A percentile compares a stretch with the other conserved stretches of the same genome.
phyloP scores from a whole-genome alignment of 2,888 invertebrate species.

The Agriotes lineatus region DNA sequence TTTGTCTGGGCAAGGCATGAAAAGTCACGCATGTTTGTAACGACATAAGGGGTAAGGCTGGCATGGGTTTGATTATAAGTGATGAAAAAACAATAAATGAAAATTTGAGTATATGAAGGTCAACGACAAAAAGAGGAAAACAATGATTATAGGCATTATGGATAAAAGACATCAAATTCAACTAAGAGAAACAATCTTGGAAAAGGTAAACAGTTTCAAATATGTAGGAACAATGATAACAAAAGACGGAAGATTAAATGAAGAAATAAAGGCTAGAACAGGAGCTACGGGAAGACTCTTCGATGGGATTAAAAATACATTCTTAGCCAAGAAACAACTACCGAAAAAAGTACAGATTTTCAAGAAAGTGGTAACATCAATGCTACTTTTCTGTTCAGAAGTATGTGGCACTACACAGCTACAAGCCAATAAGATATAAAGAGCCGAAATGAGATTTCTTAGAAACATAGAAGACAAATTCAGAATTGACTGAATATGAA shows the following conservation, averaged over 20 bases:
- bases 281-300: neutral
- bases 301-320: too few relatives aligned
- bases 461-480: too few relatives aligned
- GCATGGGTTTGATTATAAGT: too few relatives aligned
- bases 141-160: neutral
- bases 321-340: too few relatives aligned
- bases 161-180: neutral
- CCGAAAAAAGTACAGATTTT: too few relatives aligned
- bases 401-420: too few relatives aligned
- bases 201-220: neutral
- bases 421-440: too few relatives aligned
- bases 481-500: too few relatives aligned
- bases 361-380: too few relatives aligned
- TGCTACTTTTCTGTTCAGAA: too few relatives aligned
- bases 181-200: neutral
- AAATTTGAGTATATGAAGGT: neutral
- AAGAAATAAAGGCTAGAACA: neutral
- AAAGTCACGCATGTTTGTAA: neutral
- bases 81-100: too few relatives aligned
- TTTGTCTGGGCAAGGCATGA: neutral
- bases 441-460: too few relatives aligned
- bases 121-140: neutral
- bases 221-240: neutral
- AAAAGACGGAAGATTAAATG: conserved; percentile 3
- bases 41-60: neutral